Conservation (phyloP, 2,797 vertebrate species). For the Microcaecilia unicolor region DNA sequence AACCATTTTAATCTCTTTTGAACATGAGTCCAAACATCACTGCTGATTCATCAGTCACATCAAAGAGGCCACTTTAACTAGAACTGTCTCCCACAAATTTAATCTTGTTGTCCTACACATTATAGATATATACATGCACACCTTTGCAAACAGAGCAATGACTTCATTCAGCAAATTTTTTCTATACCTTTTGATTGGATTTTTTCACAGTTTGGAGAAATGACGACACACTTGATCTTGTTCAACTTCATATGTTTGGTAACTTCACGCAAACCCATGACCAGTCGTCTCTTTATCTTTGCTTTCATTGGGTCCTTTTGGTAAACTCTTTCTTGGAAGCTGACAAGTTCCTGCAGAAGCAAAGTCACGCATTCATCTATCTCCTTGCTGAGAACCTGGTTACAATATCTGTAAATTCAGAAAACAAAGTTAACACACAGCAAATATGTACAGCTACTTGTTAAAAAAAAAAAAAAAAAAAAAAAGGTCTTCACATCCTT, state of each 20-base stretch:
- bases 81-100: no score
- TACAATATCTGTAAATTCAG: slow-evolving; percentile 80
- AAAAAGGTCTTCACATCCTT: no score
- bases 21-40: no score
- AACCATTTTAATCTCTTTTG: no score
- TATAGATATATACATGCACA: no score
- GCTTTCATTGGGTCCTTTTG: slow-evolving; percentile 91
- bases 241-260: slow-evolving; percentile 96
- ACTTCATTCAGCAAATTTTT: neutral
- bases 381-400: slow-evolving; percentile 96
- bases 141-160: no score
- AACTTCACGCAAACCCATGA: slow-evolving; percentile 96
- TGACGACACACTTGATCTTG: slow-evolving; percentile 95
- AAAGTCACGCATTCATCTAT: slow-evolving; percentile 95
- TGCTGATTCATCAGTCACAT: no score
- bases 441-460: no score
- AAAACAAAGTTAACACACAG: neutral
- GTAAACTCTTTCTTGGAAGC: slow-evolving; percentile 91
- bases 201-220: slow-evolving; percentile 98
- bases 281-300: slow-evolving; percentile 87
- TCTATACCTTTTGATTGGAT: slow-evolving; percentile 90
- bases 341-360: slow-evolving; percentile 89
- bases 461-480: no score
- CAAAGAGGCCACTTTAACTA: no score
- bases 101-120: no score